Evolutionary conservation across 2,113 vertebrate genomes (phyloP), one percentile per base, ranked within the genome.

Genomic region (Herpailurus yagouaroundi): DNA sequence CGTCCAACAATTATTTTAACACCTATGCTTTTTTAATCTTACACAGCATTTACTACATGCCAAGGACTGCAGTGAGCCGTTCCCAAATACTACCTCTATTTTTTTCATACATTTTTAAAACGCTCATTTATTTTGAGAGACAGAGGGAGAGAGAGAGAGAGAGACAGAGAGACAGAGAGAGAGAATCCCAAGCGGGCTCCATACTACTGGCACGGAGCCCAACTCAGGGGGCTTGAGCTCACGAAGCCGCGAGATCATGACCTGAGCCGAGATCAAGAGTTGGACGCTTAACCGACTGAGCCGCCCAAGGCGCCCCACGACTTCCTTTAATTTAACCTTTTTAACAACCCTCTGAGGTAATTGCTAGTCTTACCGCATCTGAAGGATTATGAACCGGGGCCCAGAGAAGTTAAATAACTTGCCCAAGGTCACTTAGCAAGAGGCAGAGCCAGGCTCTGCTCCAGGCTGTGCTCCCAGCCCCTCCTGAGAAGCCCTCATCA

Each of bases 11-110:
- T 68, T n/a, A 64, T 8, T 79, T 50, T 21, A 50, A 8, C 83
- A 15, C 3, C 4, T 4, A 13, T 31, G 45, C 45, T 64, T 64
- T 13, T 66, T 66, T 31, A 6, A 25, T n/a, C 16, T 82, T 76
- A 18, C 0, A 13, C 1, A 21, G 33, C 45, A 29, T 45, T 94
- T 57, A 38, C 14, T 5, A 16, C 36, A 0, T 5, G 15, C 64
- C 55, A 18, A 55, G 31, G 9, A 60, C 21, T 0, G 4, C 0
- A 41, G 63, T 36, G 7, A 76, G 89, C 45, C 21, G 29, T 36
- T 41, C 18, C 31, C 21, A 60, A 5, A 33, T 27, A 66, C 29
- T 9, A 31, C 31, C 33, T 25, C 36, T 23, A 23, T 60, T 60
- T 21, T 60, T 60, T 60, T 60, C 57, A 60, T 60, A 60, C 57